Evolutionary conservation across 2,797 vertebrate genomes (phyloP).

Genomic region (Fratercula arctica): DNA sequence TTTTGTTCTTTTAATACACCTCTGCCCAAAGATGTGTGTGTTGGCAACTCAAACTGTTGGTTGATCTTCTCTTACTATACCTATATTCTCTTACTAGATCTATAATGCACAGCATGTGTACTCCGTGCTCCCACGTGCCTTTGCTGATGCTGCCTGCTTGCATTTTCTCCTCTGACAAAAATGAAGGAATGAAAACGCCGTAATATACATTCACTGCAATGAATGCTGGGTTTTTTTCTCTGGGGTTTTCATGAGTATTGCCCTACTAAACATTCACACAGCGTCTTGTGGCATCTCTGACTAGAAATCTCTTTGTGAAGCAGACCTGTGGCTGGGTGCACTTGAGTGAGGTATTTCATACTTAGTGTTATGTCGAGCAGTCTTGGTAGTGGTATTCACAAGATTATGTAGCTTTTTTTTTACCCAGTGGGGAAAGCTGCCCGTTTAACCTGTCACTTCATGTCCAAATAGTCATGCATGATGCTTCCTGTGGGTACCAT

Average conservation of each 20-base stretch:
- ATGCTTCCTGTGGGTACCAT: neutral
- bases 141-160: neutral
- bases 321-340: neutral
- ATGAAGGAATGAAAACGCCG: neutral
- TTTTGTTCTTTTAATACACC: neutral
- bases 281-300: neutral
- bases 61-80: neutral
- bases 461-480: neutral
- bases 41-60: neutral
- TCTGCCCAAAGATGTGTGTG: neutral
- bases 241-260: neutral
- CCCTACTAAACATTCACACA: neutral
- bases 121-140: rapidly evolving
- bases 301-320: neutral
- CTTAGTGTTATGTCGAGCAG: neutral
- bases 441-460: neutral
- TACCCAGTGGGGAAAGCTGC: neutral
- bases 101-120: neutral
- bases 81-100: neutral
- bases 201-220: neutral
- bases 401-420: neutral
- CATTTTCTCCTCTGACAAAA: neutral
- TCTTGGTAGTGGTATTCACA: neutral
- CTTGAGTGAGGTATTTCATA: neutral
- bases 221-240: neutral